Percentiles rank a stretch among this genome's conserved stretches.
phyloP scores from a whole-genome alignment of 1,140 invertebrate species.

The Nasonia longicornis region DNA sequence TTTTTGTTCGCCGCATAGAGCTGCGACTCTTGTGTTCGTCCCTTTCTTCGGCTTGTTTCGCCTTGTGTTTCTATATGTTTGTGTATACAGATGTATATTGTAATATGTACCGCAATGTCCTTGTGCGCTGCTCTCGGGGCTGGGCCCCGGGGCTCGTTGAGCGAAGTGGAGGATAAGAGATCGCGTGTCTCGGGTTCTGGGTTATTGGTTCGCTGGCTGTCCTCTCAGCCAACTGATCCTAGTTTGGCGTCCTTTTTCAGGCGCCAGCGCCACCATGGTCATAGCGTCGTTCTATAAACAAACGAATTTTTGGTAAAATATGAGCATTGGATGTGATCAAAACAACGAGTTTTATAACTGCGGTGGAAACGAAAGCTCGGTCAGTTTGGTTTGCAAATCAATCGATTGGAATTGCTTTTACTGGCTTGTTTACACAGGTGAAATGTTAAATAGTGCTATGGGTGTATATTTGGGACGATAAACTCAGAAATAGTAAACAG shows the following conservation, averaged over 20 bases:
- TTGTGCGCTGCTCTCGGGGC: constrained; percentile 26
- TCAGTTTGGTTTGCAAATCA: background rate
- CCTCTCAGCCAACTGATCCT: constrained; percentile 13
- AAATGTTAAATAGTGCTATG: no score
- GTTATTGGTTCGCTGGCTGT: background rate
- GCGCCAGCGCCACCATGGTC: constrained; percentile 49
- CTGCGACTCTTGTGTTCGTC: background rate
- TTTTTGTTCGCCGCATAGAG: background rate
- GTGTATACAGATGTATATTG: background rate
- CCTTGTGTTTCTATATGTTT: background rate
- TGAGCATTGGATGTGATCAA: background rate
- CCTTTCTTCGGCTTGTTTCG: background rate
- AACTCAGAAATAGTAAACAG: no score
- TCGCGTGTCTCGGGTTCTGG: background rate
- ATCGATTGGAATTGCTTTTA: background rate
- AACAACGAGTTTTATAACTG: background rate
- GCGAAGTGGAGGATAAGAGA: background rate
- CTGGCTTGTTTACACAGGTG: background rate
- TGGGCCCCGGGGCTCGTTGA: background rate
- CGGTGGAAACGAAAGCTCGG: no score
- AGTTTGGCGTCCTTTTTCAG: constrained; percentile 34
- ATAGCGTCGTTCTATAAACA: constrained; percentile 55
- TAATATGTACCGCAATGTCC: constrained; percentile 6
- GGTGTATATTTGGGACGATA: no score
- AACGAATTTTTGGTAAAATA: constrained; percentile 3